Evolutionary conservation across 2,113 vertebrate genomes (phyloP), one percentile per base, ranked within the genome.

Genomic region (Corvus hawaiiensis): DNA sequence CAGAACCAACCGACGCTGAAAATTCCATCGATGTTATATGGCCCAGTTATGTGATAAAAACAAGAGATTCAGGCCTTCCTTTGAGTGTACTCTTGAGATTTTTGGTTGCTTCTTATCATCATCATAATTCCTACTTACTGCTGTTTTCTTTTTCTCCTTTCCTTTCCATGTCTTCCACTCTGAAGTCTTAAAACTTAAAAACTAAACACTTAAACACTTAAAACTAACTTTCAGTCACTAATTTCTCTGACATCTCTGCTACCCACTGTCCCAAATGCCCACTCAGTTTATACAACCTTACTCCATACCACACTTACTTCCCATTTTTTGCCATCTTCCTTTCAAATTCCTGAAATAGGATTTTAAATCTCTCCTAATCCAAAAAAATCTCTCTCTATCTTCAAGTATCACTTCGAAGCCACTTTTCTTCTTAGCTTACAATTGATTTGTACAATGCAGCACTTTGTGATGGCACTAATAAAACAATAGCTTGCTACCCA

Each of bases 371-470:
- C 39, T 78, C 28, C 69, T 84, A 91, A 75, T 11, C 24, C 21
- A 0, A 6, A 56, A 87, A 56, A 52, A 52, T n/a, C n/a, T 68
- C 43, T 72, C 21, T 44, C 24, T 62, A 39, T 58, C 32, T 94
- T 86, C 69, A 84, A 69, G 44, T 55, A 78, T 91, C 80, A 51
- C 49, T 81, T 87, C 0, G 0, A 84, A 91, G 66, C 10, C 17
- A 37, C 84, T 69, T 89, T 87, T 91, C 17, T 84, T 71, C 89
- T 91, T 75, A 91, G 74, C 58, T 66, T 75, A 76, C 78, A 85
- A 89, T 18, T 93, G 93, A 93, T 95, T 94, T 96, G 74, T 87
- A 91, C 49, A 78, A 89, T 62, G 58, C 84, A 85, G 87, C 69
- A 54, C 78, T 94, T 73, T 37, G 77, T 58, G 87, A 91, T 76